Base-by-base conservation (phyloP, 2,888 invertebrate species). In the Notodonta dromedarius region DNA sequence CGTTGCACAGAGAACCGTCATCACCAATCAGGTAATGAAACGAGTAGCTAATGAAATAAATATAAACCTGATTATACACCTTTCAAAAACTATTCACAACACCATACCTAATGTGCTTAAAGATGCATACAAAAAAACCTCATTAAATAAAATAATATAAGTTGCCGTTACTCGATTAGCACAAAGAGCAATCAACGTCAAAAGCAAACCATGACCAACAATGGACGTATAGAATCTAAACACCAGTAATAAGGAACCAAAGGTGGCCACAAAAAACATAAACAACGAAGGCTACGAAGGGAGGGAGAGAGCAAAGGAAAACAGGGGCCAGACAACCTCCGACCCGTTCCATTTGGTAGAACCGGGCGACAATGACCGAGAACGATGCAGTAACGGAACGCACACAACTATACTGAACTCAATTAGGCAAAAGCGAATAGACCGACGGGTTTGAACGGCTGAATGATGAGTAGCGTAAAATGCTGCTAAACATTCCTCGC, bases 331-430 rank as follows among this genome's bases (percentile, higher is more conserved):
- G 77, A 65, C 79, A 80, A 81, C 82, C 80, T 82, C 74, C 79
- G 82, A 86, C 84, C 84, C 76, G 77, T 57, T 65, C 63, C 58
- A 72, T 79, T 82, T 77, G 74, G 76, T 76, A 79, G 80, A 71
- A 51, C 56, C 61, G 65, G 69, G 68, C 73, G 75, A 74, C 69
- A 73, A 73, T 76, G 74, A 73, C 71, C 78, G 81, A 80, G 78
- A 78, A 79, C 79, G 81, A 70, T 71, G 69, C 67, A 70, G 75
- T 76, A 78, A 80, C 78, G 80, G 78, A 73, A 71, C 77, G 71
- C 68, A 52, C 11, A 64, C 74, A 70, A 80, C 76, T 74, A 76
- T 66, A 75, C 76, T 67, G 68, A 73, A 76, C 69, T 68, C 63
- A 72, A 78, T 77, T 78, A 79, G 69, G 68, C 69, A 62, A 74